phyloP scores from a whole-genome alignment of 2,113 vertebrate species.

The Penelope pileata region DNA sequence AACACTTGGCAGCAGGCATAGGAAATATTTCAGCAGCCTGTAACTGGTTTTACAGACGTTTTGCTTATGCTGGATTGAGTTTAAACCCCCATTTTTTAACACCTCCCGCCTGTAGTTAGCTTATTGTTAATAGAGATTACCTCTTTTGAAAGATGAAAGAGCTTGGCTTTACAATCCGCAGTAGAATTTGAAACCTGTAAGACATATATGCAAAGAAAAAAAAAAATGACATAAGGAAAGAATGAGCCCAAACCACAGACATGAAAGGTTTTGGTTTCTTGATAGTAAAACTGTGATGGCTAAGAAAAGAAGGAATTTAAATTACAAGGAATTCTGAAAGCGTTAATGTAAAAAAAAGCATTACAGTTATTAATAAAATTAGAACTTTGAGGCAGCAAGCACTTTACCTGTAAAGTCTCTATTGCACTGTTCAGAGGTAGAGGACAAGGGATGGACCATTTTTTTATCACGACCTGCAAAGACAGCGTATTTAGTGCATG shows the following conservation, averaged over 20 bases:
- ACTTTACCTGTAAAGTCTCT: constrained; percentile 69
- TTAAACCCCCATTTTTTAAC: constrained; percentile 20
- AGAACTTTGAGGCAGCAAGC: constrained; percentile 28
- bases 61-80: not conserved
- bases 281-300: not conserved
- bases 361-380: constrained; percentile 49
- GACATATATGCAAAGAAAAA: constrained; percentile 58
- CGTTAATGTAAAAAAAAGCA: not conserved
- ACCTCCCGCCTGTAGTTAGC: not conserved
- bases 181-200: constrained; percentile 87
- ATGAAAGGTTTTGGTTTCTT: not conserved
- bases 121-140: constrained; percentile 72
- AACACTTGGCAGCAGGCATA: constrained; percentile 44
- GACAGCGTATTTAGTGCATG: not conserved
- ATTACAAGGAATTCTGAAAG: not conserved
- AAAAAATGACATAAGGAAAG: not conserved
- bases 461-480: constrained; percentile 89
- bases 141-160: constrained; percentile 92
- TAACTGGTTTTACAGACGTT: constrained; percentile 41
- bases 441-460: constrained; percentile 93
- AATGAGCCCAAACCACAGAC: constrained; percentile 12
- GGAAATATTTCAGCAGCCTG: constrained; percentile 40
- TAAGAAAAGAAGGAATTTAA: constrained; percentile 52
- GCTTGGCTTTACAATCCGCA: constrained; percentile 85
- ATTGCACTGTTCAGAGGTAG: constrained; percentile 77